Base-by-base conservation (phyloP, 2,888 invertebrate genomes). In the Nyleta sp. region DNA sequence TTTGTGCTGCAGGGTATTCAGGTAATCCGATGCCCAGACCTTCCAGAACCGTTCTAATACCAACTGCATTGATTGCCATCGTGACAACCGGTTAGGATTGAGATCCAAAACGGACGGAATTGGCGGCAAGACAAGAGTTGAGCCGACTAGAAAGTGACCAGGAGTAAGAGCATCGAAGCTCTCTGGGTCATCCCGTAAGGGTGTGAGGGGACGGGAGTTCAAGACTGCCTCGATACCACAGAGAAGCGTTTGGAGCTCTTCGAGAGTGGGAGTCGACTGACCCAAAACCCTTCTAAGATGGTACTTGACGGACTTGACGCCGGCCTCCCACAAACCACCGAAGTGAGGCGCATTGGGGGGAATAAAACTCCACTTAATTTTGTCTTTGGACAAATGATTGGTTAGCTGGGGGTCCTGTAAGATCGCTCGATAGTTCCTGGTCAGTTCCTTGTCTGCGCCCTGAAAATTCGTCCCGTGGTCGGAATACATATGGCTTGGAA, bases 71-170 rank as follows among this genome's bases (percentile, higher is more conserved):
- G 44, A 46, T 53, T 82, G 80, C 80, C 81, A 84, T 2, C 80
- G n/a, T n/a, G n/a, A n/a, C n/a, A n/a, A n/a, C n/a, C n/a, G n/a
- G n/a, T n/a, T n/a, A n/a, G n/a, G n/a, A n/a, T n/a, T n/a, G n/a
- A n/a, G n/a, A n/a, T n/a, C n/a, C n/a, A n/a, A 74, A 1, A 76
- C 60, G 11, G 83, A 55, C 7, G 71, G 75, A 42, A 77, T 80
- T 7, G 42, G 20, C 3, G 71, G 72, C 3, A 78, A 15, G 2
- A 78, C 64, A n/a, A 70, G 33, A 1, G 80, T n/a, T n/a, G 15
- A 74, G 83, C 82, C 6, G 81, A 74, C 18, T 81, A 65, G n/a
- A 40, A 82, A 82, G 60, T 83, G 81, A 10, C 81, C 81, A 0
- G 84, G 84, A 1, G 81, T 82, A 0, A 84, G 62, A 7, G 75